These are phyloP conservation scores for Austrolebias charrua DNA, from an alignment of 2,797 vertebrate species.

Conservation along the genomic window DNA sequence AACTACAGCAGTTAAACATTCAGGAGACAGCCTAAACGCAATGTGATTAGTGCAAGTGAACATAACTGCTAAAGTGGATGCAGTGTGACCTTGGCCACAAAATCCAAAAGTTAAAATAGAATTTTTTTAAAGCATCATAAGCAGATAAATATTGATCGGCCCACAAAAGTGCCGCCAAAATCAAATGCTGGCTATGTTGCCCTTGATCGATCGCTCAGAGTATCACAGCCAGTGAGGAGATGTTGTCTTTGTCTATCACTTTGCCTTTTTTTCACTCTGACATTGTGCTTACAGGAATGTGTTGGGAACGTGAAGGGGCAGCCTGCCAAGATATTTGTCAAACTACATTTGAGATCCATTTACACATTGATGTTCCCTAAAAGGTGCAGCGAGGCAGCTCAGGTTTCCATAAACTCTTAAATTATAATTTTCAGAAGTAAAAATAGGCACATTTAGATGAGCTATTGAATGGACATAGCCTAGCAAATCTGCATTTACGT, in stretches of 20 bases:
- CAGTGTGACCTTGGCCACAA: conserved; percentile 55
- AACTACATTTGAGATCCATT: conserved; percentile 37
- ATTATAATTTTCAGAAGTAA: conserved; percentile 16
- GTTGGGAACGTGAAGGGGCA: conserved; percentile 8
- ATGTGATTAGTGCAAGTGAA: conserved; percentile 45
- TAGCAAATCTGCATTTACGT: neutral
- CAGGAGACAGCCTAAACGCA: conserved; percentile 19
- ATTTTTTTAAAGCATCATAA: conserved; percentile 59
- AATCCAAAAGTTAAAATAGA: conserved; percentile 38
- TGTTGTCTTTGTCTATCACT: conserved; percentile 35
- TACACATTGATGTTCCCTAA: conserved; percentile 23
- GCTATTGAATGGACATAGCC: neutral
- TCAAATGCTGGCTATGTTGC: conserved; percentile 36
- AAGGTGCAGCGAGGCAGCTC: conserved; percentile 12
- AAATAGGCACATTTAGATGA: neutral
- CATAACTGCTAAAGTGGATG: conserved; percentile 35
- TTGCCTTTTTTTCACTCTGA: conserved; percentile 33
- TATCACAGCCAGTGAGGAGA: conserved; percentile 34
- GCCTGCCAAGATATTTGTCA: conserved; percentile 48
- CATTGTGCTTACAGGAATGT: conserved; percentile 42
- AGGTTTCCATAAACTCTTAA: neutral
- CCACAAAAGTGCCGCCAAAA: conserved; percentile 37
- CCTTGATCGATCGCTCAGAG: conserved; percentile 51
- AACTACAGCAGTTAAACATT: conserved; percentile 7
- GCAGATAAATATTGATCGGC: conserved; percentile 66